Evolutionary conservation across 2,797 vertebrate genomes (phyloP).

Genomic region (Calcarius lapponicus): DNA sequence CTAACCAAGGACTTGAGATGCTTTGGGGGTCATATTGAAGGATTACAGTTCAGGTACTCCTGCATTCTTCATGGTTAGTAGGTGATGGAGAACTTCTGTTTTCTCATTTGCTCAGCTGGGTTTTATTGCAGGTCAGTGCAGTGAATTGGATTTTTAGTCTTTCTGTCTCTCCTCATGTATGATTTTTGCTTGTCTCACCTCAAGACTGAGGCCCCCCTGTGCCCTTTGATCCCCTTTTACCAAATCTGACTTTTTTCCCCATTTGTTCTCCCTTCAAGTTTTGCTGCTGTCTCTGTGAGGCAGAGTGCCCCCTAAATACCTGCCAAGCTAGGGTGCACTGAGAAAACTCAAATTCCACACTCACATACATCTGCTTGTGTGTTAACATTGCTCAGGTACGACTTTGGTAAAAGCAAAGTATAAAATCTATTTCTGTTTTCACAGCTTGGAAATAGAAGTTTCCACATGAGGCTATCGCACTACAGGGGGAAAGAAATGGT

Average conservation of each 20-base stretch:
- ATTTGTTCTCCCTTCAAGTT: not conserved
- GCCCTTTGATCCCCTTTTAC: not conserved
- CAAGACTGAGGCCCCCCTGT: not conserved
- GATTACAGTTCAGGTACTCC: not conserved
- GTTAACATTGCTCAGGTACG: not conserved
- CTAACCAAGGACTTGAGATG: not conserved
- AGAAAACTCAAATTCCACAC: not conserved
- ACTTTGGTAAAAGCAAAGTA: not conserved
- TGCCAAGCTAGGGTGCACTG: not conserved
- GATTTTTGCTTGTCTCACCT: not conserved
- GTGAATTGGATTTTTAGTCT: not conserved
- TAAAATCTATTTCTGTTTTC: constrained; percentile 38
- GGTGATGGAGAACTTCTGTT: not conserved
- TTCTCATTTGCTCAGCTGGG: not conserved
- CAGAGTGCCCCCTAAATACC: not conserved
- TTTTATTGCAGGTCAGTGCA: not conserved
- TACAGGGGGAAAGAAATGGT: constrained; percentile 2
- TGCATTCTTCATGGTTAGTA: not conserved
- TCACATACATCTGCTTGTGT: not conserved
- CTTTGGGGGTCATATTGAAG: not conserved
- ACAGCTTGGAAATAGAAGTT: constrained; percentile 56
- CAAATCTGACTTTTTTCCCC: not conserved
- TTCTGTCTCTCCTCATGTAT: not conserved
- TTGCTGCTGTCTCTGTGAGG: not conserved
- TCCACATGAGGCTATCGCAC: not conserved